Evolutionary conservation across 2,113 vertebrate species (phyloP), one percentile per base, ranked within the genome.

Genomic region (Bubo scandiacus): DNA sequence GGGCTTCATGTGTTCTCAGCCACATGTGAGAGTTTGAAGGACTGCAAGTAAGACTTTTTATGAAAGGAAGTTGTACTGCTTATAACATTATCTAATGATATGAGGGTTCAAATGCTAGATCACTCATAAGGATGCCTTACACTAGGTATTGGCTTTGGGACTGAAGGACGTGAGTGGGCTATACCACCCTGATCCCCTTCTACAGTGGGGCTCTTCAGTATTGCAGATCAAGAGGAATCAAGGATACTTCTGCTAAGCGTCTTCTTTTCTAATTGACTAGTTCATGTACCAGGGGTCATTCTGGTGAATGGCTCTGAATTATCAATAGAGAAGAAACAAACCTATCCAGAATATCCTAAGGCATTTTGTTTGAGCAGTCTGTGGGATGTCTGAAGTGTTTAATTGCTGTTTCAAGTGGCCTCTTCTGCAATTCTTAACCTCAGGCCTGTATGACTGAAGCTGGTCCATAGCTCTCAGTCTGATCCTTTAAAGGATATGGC

Each of bases 21-120:
- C 36, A 25, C 17, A 5, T 0, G 0, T 72, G 47, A 18, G 67
- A 67, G 14, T 49, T 54, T 59, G 54, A 58, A 67, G 29, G 47
- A 57, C 34, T 79, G 26, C 10, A 47, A 32, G 15, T 49, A 71
- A 72, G n/a, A 36, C 6, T 59, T 67, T 23, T 58, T 75, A 30
- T 2, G 7, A 75, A 51, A 72, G 11, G 15, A 61, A 43, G 10
- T 52, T 5, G 3, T 59, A 11, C 25, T 66, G 45, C 6, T 30
- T 61, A 3, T 61, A 49, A 55, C 26, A 6, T 65, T 21, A 27
- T 30, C 2, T 72, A 43, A 34, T 58, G 26, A 19, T 42, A 22
- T 2, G 32, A 18, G 15, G 29, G 26, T 55, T 65, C 1, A 2
- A 55, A n/a, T 29, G 23, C 1, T 3, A 9, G 66, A 20, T 21